Base-by-base conservation (phyloP, 2,888 invertebrate genomes). In the Suillia variegata region DNA sequence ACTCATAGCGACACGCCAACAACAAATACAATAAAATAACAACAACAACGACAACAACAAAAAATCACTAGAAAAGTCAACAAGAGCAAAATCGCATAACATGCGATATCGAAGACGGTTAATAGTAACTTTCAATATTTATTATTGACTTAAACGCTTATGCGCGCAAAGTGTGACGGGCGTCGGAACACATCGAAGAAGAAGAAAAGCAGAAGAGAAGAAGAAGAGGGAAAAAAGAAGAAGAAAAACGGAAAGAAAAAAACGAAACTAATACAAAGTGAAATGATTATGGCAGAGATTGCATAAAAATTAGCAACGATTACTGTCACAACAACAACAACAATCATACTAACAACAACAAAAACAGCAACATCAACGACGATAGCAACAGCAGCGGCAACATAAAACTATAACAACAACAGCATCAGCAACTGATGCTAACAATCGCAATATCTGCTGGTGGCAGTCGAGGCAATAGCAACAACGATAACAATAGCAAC, bases 291-390 rank as follows among this genome's bases (percentile, higher is more conserved):
- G 56, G 50, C 50, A 17, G 48, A 17, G 48, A 56, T 56, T 56
- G 56, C 56, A 56, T 56, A 50, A 56, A 56, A 56, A 56, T 56
- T 56, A 56, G 56, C 38, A 56, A 38, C 34, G 21, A 34, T 56
- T 49, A 56, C 49, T 49, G 50, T 13, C 6, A n/a, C n/a, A 8
- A 38, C n/a, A 38, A 38, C 38, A 38, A n/a, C n/a, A 38, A n/a
- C n/a, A 38, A n/a, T n/a, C 4, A n/a, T n/a, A n/a, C 3, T n/a
- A 38, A n/a, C 38, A 38, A 5, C 38, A 38, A 38, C 38, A 38
- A 38, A 8, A 38, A 38, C 38, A 38, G 12, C 26, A 38, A 38
- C 38, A 38, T 4, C 38, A n/a, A n/a, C n/a, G n/a, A n/a, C n/a
- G n/a, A n/a, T n/a, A n/a, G n/a, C n/a, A 38, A 38, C 38, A 13